Base-by-base conservation (phyloP, 2,888 invertebrate species). In the Phyto melanocephala region DNA sequence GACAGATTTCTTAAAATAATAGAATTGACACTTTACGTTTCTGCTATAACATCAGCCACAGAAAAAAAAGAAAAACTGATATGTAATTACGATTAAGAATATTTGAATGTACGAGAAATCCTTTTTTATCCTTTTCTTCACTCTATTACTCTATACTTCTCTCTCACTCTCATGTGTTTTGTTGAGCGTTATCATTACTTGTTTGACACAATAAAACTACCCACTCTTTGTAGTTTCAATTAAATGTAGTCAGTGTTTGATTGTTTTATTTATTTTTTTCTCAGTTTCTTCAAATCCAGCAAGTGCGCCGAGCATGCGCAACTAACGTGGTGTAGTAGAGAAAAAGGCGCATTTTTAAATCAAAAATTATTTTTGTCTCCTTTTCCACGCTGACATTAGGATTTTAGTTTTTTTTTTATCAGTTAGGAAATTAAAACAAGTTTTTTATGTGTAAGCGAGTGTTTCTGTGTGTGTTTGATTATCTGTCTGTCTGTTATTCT, bases 241-340 rank as follows among this genome's bases (percentile, higher is more conserved):
- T 62, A 35, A 52, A 42, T 68, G n/a, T 8, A 17, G 6, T 28
- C 28, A 28, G 20, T 17, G 20, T 47, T 58, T 35, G 8, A 58
- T 58, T 33, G 56, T 35, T 47, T 40, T 40, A 28, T 10, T 10
- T n/a, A 8, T 70, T 33, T 20, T 54, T 8, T 11, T 52, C 13
- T 42, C 3, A 24, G 20, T 10, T 24, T 24, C 13, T 13, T 33
- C n/a, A 52, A 24, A 67, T 80, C 52, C 42, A 35, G 52, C 81
- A 81, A 81, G 81, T 81, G 74, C 77, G 81, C 63, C 56, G 68
- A 37, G 74, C 81, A 81, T 81, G 81, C 81, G 81, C 63, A 78
- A 15, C 22, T 20, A 13, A 28, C 17, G 40, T 52, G 6, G 60
- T 28, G 28, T 5, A 28, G 4, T 6, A 28, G 6, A 28, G 1